These are phyloP conservation scores for Macrotrachela quadricornifera DNA, from an alignment of 1,140 invertebrate genomes.

Conservation along the genomic window DNA sequence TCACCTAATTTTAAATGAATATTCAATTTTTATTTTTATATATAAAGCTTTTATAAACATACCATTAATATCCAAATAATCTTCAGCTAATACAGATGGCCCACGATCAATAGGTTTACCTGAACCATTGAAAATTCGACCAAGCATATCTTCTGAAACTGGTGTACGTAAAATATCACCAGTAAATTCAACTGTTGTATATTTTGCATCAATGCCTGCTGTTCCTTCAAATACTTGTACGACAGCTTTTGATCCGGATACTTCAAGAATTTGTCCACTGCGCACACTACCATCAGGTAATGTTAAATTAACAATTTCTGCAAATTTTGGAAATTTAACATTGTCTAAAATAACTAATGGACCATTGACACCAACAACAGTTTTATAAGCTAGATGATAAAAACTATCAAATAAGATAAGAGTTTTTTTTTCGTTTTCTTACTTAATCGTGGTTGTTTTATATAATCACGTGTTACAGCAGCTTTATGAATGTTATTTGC, in stretches of 20 bases:
- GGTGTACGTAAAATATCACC: conserved; percentile 85
- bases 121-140: conserved; percentile 89
- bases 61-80: conserved; percentile 73
- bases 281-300: conserved; percentile 73
- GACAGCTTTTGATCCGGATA: conserved; percentile 83
- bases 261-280: conserved; percentile 83
- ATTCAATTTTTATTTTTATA: too few relatives aligned
- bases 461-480: conserved; percentile 80
- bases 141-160: conserved; percentile 93
- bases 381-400: conserved; percentile 64
- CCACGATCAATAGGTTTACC: conserved; percentile 94
- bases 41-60: too few relatives aligned
- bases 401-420: not conserved
- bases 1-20: too few relatives aligned
- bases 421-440: conserved; percentile 34
- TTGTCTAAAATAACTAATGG: conserved; percentile 88
- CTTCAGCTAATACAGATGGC: conserved; percentile 83
- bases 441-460: conserved; percentile 88
- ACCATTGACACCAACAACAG: conserved; percentile 88
- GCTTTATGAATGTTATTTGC: conserved; percentile 29
- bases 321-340: conserved; percentile 87
- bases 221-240: conserved; percentile 92
- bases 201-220: conserved; percentile 88
- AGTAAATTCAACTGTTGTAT: conserved; percentile 89
- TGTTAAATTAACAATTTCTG: conserved; percentile 77